A percentile compares a stretch with the other conserved stretches of the same genome.
Evolutionary conservation across 2,797 vertebrate species (phyloP).

Genomic region (Mus minutoides): DNA sequence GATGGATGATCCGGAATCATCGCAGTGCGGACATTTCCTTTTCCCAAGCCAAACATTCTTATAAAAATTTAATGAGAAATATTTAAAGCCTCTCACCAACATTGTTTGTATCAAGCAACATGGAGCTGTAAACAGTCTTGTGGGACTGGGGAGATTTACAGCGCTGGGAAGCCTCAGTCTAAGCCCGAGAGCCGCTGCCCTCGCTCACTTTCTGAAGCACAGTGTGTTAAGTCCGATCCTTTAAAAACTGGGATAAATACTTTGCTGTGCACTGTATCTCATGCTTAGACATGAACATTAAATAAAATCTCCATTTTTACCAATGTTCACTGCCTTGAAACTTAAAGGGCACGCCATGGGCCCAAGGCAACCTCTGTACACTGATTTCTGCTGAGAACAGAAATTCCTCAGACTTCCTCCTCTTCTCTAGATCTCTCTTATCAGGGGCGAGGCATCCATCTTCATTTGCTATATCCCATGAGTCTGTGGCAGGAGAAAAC

Average conservation of each 20-base stretch:
- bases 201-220: slow-evolving; percentile 56
- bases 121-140: slow-evolving; percentile 75
- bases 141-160: slow-evolving; percentile 60
- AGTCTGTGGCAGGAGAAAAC: slow-evolving; percentile 85
- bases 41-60: slow-evolving; percentile 68
- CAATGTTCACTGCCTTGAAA: not conserved
- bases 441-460: slow-evolving; percentile 83
- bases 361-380: not conserved
- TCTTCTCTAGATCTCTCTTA: slow-evolving; percentile 85
- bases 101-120: slow-evolving; percentile 75
- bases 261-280: slow-evolving; percentile 30
- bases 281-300: slow-evolving; percentile 48
- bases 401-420: slow-evolving; percentile 56
- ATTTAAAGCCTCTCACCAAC: slow-evolving; percentile 72
- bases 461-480: slow-evolving; percentile 83
- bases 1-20: slow-evolving; percentile 64
- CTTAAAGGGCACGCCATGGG: not conserved
- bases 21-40: slow-evolving; percentile 60
- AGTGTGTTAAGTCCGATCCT: slow-evolving; percentile 53
- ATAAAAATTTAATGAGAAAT: slow-evolving; percentile 81
- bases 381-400: slow-evolving; percentile 16
- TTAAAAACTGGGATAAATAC: slow-evolving; percentile 24
- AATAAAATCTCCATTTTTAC: slow-evolving; percentile 47
- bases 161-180: slow-evolving; percentile 70
- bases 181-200: slow-evolving; percentile 64